Evolutionary conservation across 2,113 vertebrate species (phyloP).

Genomic region (Mesitornis unicolor): DNA sequence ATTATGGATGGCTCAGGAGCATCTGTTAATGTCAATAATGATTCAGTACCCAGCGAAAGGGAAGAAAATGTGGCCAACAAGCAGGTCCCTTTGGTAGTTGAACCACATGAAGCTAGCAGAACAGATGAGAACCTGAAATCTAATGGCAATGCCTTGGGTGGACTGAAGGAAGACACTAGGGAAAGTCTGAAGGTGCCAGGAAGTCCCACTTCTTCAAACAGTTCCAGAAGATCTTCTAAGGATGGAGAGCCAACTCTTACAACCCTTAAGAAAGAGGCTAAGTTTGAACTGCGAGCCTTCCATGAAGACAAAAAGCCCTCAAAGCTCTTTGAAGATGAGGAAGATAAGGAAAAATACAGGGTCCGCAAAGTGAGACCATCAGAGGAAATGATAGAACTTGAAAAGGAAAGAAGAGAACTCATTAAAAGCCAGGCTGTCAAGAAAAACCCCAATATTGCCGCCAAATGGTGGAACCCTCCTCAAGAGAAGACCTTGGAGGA

Average conservation of each 20-base stretch:
- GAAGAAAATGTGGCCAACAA: constrained; percentile 55
- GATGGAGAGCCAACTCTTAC: constrained; percentile 75
- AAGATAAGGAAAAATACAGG: constrained; percentile 81
- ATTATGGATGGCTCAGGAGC: constrained; percentile 63
- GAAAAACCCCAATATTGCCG: constrained; percentile 90
- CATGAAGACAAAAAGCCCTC: constrained; percentile 93
- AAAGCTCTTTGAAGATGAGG: constrained; percentile 86
- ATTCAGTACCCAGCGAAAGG: constrained; percentile 42
- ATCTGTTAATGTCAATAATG: constrained; percentile 59
- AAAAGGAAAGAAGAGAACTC: constrained; percentile 90
- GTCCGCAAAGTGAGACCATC: constrained; percentile 88
- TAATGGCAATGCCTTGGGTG: constrained; percentile 72
- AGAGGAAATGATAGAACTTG: constrained; percentile 91
- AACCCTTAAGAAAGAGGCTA: constrained; percentile 83
- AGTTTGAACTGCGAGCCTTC: constrained; percentile 92
- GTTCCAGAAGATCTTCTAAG: constrained; percentile 72
- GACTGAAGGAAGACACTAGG: constrained; percentile 26
- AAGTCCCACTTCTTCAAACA: constrained; percentile 75
- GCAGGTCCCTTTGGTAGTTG: constrained; percentile 58
- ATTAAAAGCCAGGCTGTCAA: constrained; percentile 94
- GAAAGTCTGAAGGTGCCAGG: constrained; percentile 61
- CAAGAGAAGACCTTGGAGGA: constrained; percentile 89
- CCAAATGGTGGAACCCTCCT: constrained; percentile 98
- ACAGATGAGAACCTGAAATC: constrained; percentile 63
- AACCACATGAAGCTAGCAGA: constrained; percentile 27